Evolutionary conservation across 1,140 invertebrate genomes (phyloP), one percentile per base, ranked within the genome.

Genomic region (Rhopalosiphum padi): DNA sequence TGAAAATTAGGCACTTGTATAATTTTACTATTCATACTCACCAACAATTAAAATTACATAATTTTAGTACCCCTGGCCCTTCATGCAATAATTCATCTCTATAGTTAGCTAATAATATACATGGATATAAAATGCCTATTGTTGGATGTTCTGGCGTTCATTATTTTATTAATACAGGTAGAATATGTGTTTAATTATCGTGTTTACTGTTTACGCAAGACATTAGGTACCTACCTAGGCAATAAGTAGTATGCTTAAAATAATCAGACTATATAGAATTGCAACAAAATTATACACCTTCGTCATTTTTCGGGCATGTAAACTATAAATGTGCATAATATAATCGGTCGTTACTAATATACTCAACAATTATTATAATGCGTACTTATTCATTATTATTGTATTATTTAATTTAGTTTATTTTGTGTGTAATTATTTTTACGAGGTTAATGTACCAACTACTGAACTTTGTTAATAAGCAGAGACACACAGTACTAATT

Each of bases 261-360:
- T 41, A 85, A 85, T 85, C 83, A 85, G 83, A 85, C 83, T 85
- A 25, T 85, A 41, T 9, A 85, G 83, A 41, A 85, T 41, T 25
- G 22, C 22, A 41, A 41, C 37, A 85, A 11, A 85, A 85, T 85
- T 85, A 85, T 23, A 41, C 23, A 85, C 83, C 37, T 23, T 18
- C 9, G 37, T 85, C 37, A 85, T 25, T 85, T 37, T 85, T 43
- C 22, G 21, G 2, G 7, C 22, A 37, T 9, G 82, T 83, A 8
- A 8, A 37, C 37, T 37, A 37, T 21, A 83, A 41, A 37, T 7
- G 9, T 22, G 6, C 8, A 85, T 43, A 41, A 37, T 11, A 43
- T 85, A 85, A 85, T 43, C 37, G 83, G 83, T 85, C 23, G 23
- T 37, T 85, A 6, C 22, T 23, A 85, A 43, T 85, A 85, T 4